Evolutionary conservation across 2,797 vertebrate species (phyloP).

Genomic region (Rhinogobio ventralis): DNA sequence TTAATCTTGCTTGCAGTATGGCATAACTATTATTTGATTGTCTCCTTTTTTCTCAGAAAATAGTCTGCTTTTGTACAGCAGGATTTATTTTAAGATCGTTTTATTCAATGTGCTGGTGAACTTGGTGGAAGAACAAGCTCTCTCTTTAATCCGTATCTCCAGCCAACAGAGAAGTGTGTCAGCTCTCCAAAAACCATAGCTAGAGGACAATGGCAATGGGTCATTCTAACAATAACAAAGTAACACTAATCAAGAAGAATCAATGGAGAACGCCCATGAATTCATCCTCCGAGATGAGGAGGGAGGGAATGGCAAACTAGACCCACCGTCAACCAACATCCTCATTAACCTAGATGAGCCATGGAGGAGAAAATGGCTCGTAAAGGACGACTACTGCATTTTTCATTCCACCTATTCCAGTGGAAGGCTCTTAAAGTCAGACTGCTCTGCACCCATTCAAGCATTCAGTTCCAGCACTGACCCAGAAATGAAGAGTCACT

Average conservation of each 20-base stretch:
- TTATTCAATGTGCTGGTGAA: not conserved
- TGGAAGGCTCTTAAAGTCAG: constrained; percentile 12
- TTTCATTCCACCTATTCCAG: constrained; percentile 23
- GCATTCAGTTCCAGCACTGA: constrained; percentile 74
- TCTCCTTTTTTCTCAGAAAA: not conserved
- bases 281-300: constrained; percentile 7
- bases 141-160: constrained; percentile 30
- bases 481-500: constrained; percentile 72
- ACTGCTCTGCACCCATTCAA: constrained; percentile 60
- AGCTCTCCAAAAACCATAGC: constrained; percentile 15
- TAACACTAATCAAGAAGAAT: constrained; percentile 4
- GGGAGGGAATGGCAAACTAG: not conserved
- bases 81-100: not conserved
- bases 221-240: constrained; percentile 18
- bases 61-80: not conserved
- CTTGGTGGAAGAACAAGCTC: not conserved
- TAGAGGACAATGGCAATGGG: constrained; percentile 9
- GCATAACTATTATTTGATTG: not conserved
- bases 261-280: not conserved
- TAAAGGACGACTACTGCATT: constrained; percentile 15
- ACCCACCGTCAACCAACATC: constrained; percentile 1
- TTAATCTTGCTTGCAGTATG: not conserved
- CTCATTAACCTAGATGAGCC: constrained; percentile 26
- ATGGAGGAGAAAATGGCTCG: not conserved
- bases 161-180: constrained; percentile 9